Conservation (phyloP, 2,888 invertebrate species). For the Leistus spinibarbis region DNA sequence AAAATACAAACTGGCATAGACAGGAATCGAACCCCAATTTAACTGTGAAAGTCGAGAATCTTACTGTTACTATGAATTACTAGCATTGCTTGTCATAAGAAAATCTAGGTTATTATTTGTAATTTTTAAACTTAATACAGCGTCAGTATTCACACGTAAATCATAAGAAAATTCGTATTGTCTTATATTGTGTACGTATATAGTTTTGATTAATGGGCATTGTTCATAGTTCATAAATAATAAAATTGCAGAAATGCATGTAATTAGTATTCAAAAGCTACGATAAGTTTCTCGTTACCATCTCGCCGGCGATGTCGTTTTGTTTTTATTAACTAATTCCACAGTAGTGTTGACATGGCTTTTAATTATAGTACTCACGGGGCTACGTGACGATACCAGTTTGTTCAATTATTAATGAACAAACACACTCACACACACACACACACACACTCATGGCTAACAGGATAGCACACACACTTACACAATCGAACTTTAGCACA, state of each 20-base stretch:
- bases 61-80: no score
- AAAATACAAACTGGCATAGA: no score
- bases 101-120: no score
- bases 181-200: neutral
- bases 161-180: neutral
- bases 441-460: no score
- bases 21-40: no score
- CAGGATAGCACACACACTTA: no score
- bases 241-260: neutral
- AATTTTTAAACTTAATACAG: no score
- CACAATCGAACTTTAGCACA: no score
- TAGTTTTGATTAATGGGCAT: neutral
- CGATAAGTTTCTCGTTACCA: neutral
- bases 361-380: constrained; percentile 1
- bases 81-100: no score
- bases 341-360: neutral
- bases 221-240: neutral
- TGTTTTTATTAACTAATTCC: neutral
- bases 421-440: neutral
- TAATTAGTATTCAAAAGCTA: neutral
- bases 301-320: neutral
- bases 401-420: constrained; percentile 1
- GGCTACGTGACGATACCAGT: neutral
- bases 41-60: no score
- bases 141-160: no score